Evolutionary conservation across 2,797 vertebrate genomes (phyloP).

Genomic region (Clamator glandarius): DNA sequence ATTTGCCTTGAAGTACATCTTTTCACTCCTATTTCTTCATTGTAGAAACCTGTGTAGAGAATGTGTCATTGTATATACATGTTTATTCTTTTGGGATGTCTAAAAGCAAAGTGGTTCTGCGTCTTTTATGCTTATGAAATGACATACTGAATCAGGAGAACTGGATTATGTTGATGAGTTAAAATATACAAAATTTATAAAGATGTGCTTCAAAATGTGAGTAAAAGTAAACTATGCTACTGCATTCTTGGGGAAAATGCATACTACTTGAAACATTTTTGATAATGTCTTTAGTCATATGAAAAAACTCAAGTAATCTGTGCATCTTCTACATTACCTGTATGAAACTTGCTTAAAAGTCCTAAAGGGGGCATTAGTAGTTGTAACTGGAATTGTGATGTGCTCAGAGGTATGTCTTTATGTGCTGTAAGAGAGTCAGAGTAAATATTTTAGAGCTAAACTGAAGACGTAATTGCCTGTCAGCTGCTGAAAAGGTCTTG

Average conservation of each 20-base stretch:
- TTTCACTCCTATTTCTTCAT: not conserved
- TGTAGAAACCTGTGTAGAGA: not conserved
- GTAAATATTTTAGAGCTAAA: slow-evolving; percentile 57
- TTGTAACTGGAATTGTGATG: not conserved
- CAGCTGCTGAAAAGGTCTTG: slow-evolving; percentile 36
- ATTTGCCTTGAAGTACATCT: not conserved
- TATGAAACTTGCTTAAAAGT: not conserved
- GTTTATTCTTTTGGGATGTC: not conserved
- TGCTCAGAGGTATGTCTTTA: not conserved
- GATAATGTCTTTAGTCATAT: not conserved
- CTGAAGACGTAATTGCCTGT: slow-evolving; percentile 60
- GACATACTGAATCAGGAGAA: not conserved
- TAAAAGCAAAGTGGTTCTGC: not conserved
- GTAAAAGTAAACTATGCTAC: not conserved
- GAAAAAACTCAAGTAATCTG: not conserved
- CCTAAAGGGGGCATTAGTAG: not conserved
- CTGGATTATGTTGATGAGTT: not conserved
- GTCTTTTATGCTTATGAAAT: not conserved
- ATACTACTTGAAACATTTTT: not conserved
- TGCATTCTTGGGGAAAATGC: not conserved
- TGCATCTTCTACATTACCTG: not conserved
- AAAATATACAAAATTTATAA: not conserved
- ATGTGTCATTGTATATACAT: not conserved
- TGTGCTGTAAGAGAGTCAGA: not conserved
- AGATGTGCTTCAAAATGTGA: not conserved